Percentiles rank a stretch among this genome's conserved stretches.
Evolutionary conservation across 2,888 invertebrate genomes (phyloP).

Genomic region (Hylaea fasciaria): DNA sequence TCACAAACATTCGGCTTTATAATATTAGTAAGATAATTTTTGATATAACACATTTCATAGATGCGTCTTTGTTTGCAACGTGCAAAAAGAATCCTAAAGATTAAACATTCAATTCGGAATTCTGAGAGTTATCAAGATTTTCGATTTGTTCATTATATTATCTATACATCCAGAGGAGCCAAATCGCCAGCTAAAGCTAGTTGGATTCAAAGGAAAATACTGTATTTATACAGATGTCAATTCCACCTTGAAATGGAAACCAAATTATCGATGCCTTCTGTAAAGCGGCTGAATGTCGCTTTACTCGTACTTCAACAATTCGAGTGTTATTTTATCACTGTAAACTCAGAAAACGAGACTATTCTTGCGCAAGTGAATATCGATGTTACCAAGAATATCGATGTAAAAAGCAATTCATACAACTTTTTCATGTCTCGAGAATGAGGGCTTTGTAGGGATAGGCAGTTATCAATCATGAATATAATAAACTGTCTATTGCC

Average conservation of each 20-base stretch:
- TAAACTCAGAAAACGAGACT: slow-evolving; percentile 2
- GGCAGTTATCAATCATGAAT: not conserved
- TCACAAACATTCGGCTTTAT: no score
- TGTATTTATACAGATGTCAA: slow-evolving; percentile 45
- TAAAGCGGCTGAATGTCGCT: slow-evolving; percentile 49
- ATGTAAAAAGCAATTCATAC: no score
- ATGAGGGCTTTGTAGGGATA: not conserved
- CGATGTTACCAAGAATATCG: no score
- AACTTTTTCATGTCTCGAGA: no score
- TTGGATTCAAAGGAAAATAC: slow-evolving; percentile 7
- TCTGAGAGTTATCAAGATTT: no score
- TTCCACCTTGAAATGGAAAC: slow-evolving; percentile 42
- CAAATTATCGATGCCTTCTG: slow-evolving; percentile 40
- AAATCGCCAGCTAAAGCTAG: not conserved
- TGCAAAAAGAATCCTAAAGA: not conserved
- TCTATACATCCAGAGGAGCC: not conserved
- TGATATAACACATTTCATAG: not conserved
- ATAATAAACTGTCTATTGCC: no score
- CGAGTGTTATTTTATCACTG: slow-evolving; percentile 23
- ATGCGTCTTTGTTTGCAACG: not conserved
- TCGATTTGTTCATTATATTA: no score
- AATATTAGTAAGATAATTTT: no score
- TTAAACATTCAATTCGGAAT: not conserved
- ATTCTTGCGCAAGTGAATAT: no score
- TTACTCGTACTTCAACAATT: slow-evolving; percentile 14